Conservation (phyloP, 2,888 invertebrate species). For the Epistrophella euchroma region DNA sequence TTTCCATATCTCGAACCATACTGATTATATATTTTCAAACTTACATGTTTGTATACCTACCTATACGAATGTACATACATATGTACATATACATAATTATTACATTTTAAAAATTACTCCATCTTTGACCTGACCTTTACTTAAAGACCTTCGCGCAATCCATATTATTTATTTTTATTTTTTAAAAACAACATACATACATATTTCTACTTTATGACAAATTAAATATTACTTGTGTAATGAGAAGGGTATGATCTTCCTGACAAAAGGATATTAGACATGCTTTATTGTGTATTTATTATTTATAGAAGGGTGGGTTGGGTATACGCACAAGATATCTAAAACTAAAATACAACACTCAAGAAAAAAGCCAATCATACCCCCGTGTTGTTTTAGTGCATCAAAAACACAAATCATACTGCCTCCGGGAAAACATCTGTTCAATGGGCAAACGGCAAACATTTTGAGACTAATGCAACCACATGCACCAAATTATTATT, state of each 20-base stretch:
- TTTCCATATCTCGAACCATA: too few species aligned
- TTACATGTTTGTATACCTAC: too few species aligned
- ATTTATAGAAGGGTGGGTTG: neutral
- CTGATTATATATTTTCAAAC: too few species aligned
- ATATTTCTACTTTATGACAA: neutral
- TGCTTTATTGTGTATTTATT: neutral
- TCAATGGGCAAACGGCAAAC: conserved; percentile 75
- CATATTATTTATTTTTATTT: too few species aligned
- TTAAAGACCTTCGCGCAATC: too few species aligned
- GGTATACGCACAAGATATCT: neutral
- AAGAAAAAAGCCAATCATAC: neutral
- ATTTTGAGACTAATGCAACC: conserved; percentile 75
- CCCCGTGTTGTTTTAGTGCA: neutral
- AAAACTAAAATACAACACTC: neutral
- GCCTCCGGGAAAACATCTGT: conserved; percentile 78
- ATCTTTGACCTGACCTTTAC: too few species aligned
- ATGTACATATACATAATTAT: too few species aligned
- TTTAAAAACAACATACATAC: too few species aligned
- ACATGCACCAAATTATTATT: conserved; percentile 77
- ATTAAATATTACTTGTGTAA: neutral
- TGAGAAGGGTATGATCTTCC: neutral
- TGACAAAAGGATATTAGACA: neutral
- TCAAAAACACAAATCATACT: conserved; percentile 13
- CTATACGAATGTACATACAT: too few species aligned
- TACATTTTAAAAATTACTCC: too few species aligned